Base-by-base conservation (phyloP, 2,797 vertebrate species). In the Odontamblyopus lacepedii region DNA sequence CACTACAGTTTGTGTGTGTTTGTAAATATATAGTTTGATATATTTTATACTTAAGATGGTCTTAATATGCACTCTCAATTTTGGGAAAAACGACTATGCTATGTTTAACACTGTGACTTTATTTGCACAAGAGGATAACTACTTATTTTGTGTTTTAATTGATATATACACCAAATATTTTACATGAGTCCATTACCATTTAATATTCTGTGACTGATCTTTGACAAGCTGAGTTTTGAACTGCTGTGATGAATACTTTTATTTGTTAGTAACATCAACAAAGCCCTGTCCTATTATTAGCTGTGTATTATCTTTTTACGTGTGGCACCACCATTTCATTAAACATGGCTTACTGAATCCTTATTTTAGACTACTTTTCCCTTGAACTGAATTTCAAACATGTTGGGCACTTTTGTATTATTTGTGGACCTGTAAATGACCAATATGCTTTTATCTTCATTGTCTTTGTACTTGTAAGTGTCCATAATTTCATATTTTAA, bases 251-350 rank as follows among this genome's bases (percentile, higher is more conserved):
- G 15, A 66, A 35, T 72, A 23, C 76, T 78, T 77, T 77, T 57
- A 70, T 23, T 30, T 2, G 29, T 69, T 55, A 15, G n/a, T 38
- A 62, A 44, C 67, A 27, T 70, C 55, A 23, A 72, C 69, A 51
- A 53, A 26, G 16, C 6, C 12, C 3, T 41, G 3, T 57, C 6
- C 50, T 61, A 12, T 12, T 19, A 9, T 35, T 62, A 29, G 16
- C 15, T 68, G 32, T 67, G 8, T 74, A 27, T 64, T 73, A 2
- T 75, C 38, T 73, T 77, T 51, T 73, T 67, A 48, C 5, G 6
- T 30, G 6, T 44, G 63, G 75, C 78, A 78, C 73, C 8, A 71
- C 51, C 82, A 88, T 89, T 88, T 88, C 83, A 87, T 41, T 30
- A 59, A 27, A 48, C 44, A 48, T 48, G 16, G 15, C 44, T 48